phyloP scores from a whole-genome alignment of 2,888 invertebrate species.

The Melieria crassipennis region DNA sequence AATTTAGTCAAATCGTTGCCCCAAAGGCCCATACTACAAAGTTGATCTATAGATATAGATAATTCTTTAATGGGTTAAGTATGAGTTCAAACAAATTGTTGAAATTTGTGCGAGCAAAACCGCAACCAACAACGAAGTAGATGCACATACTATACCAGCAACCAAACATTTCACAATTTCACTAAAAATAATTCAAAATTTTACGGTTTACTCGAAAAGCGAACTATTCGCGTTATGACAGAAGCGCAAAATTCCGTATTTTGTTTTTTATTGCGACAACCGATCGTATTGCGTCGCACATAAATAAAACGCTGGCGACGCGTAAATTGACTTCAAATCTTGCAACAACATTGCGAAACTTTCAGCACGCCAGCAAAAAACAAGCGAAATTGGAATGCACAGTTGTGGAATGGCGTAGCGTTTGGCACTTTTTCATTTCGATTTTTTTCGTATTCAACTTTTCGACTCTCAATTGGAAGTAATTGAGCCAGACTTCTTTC shows the following conservation, averaged over 20 bases:
- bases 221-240: too few relatives aligned
- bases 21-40: too few relatives aligned
- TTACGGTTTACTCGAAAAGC: not conserved
- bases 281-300: conserved; percentile 32
- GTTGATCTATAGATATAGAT: too few relatives aligned
- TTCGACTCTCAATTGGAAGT: not conserved
- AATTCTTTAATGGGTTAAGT: too few relatives aligned
- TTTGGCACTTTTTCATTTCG: not conserved
- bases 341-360: conserved; percentile 17
- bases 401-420: not conserved
- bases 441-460: not conserved
- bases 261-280: not conserved
- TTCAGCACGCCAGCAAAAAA: not conserved
- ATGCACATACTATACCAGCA: not conserved
- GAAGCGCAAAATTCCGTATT: too few relatives aligned
- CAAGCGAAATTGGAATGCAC: not conserved
- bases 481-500: not conserved
- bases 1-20: too few relatives aligned
- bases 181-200: not conserved
- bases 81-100: too few relatives aligned
- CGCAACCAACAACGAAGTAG: too few relatives aligned
- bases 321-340: conserved; percentile 44
- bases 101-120: too few relatives aligned
- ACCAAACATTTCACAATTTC: not conserved
- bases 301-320: conserved; percentile 39